Evolutionary conservation across 2,888 invertebrate genomes (phyloP), one percentile per base, ranked within the genome.

Genomic region (Apotomis betuletana): DNA sequence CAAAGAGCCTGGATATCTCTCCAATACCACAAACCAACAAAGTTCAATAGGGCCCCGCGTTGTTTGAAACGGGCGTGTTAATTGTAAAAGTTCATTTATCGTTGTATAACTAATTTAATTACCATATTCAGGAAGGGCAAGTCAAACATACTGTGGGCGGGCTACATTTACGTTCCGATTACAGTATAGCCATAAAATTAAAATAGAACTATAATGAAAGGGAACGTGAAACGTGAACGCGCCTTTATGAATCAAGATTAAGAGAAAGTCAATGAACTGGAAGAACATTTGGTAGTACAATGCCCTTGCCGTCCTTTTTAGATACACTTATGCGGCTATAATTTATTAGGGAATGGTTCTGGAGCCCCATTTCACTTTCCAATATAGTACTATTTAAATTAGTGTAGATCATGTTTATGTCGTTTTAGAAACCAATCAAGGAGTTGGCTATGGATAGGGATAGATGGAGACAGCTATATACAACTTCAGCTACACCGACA

Each of bases 201-300:
- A 9, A 9, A 9, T 49, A 41, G 6, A 6, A 41, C 13, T 41
- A 13, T n/a, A 64, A 51, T 36, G 8, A 9, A 36, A 65, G 65
- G 65, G 55, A 65, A 65, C 55, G 65, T 57, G 55, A 12, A 65
- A 65, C 55, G 65, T 57, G 55, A 12, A 27, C 46, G 36, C 46
- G 44, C 46, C 27, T 46, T 27, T 57, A 67, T 67, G 10, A 12
- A 51, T 51, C 15, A 46, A 59, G 59, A 51, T 15, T 9, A 59
- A 36, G 59, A 51, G 65, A 65, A 46, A 65, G 55, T 57, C 36
- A n/a, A 58, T 36, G 44, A 1, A 36, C 46, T 49, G 49, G 9
- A 8, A 49, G 49, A 6, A 49, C 10, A 49, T 10, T 49, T 49
- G 41, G 41, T 41, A 41, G 9, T 49, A 9, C 49, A 1, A 49